Evolutionary conservation across 2,113 vertebrate genomes (phyloP), one percentile per base, ranked within the genome.

Genomic region (Pygoscelis antarcticus): DNA sequence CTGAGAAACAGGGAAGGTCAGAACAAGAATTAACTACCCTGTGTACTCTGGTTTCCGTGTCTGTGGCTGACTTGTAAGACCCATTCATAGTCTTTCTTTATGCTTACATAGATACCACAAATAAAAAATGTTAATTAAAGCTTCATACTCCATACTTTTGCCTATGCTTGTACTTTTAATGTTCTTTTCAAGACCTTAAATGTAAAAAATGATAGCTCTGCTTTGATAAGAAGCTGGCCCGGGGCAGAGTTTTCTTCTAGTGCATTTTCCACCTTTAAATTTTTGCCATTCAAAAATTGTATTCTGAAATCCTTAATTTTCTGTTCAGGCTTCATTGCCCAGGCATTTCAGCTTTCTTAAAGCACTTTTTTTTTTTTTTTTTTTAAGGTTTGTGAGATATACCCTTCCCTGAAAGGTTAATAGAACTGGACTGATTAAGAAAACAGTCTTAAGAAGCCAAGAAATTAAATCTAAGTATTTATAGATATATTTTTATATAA

Each of bases 111-210:
- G 34, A 16, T 77, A 71, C 30, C 19, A 60, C 34, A 82, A 79
- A 65, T 84, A 38, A 81, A 85, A 72, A 78, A 42, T 6, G 6
- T 32, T 62, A 44, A 46, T 54, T 68, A 57, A 78, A 85, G 12
- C 51, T 78, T 82, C 0, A 0, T 71, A 40, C 14, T 46, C 13
- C 20, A 9, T 36, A 27, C 25, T 77, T 81, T 69, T n/a, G 3
- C 49, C 55, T 95, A 14, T 27, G 9, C n/a, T 78, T 78, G 25
- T 72, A 26, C 25, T 9, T 81, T 69, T 64, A 38, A 38, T 26
- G 25, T 70, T 78, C 2, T 71, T 76, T 57, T 75, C 27, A 93
- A 83, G 34, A 75, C 17, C 25, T 64, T n/a, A 74, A 47, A 70
- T 60, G 4, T 76, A 54, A 55, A 72, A 87, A 74, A 51, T 32